A percentile compares a stretch with the other conserved stretches of the same genome.
Conservation (phyloP, 2,888 invertebrate genomes). For the Koerneria pararmatus region DNA sequence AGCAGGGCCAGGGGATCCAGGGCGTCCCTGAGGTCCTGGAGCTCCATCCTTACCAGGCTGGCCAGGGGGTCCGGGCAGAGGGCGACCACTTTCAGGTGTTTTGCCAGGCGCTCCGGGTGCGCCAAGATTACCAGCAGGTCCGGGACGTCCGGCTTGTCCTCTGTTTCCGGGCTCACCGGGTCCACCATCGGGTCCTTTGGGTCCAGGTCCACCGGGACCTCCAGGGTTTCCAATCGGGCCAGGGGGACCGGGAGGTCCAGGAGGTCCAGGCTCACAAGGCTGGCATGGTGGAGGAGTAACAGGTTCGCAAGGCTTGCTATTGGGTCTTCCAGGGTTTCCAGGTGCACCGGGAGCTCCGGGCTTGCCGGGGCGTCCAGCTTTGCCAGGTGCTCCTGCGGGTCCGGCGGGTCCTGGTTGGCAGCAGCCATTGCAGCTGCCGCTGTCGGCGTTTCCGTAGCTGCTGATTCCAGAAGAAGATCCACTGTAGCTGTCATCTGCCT, state of each 20-base stretch:
- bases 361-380: constrained; percentile 53
- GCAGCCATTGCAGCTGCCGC: too few relatives aligned
- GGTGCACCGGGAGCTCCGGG: constrained; percentile 57
- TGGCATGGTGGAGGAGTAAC: constrained; percentile 59
- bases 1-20: constrained; percentile 17
- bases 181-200: constrained; percentile 30
- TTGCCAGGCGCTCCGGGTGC: constrained; percentile 29
- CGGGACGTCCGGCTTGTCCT: constrained; percentile 26
- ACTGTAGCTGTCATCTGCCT: constrained; percentile 11
- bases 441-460: too few relatives aligned
- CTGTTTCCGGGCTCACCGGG: constrained; percentile 19
- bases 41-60: constrained; percentile 21
- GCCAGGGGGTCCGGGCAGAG: constrained; percentile 24
- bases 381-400: constrained; percentile 52
- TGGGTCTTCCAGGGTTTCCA: constrained; percentile 57
- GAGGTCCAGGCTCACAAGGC: constrained; percentile 46
- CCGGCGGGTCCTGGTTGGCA: background rate
- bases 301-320: constrained; percentile 52
- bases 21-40: constrained; percentile 19
- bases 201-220: constrained; percentile 31
- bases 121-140: constrained; percentile 36
- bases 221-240: constrained; percentile 38
- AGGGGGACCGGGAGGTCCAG: constrained; percentile 38
- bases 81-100: constrained; percentile 17
- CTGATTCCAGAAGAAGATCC: too few relatives aligned